phyloP scores from a whole-genome alignment of 2,888 invertebrate species.

The Chymomyza amoena region DNA sequence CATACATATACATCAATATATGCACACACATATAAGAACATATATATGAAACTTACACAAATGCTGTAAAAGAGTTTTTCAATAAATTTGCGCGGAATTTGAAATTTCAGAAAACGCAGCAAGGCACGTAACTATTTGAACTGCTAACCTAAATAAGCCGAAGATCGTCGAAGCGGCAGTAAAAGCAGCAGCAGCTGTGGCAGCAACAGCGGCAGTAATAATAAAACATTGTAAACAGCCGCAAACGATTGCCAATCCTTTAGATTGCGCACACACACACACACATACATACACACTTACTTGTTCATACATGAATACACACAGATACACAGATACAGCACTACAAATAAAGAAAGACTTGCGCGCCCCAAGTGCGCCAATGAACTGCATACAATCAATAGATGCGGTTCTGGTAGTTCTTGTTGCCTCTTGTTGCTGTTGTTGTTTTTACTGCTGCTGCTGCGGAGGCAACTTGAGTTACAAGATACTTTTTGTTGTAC shows the following conservation, averaged over 20 bases:
- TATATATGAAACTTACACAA: neutral
- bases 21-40: neutral
- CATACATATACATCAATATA: constrained; percentile 12
- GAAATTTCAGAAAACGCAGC: constrained; percentile 59
- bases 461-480: constrained; percentile 54
- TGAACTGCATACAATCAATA: constrained; percentile 71
- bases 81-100: constrained; percentile 57
- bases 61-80: constrained; percentile 46
- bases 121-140: constrained; percentile 70
- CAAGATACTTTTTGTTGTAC: constrained; percentile 59
- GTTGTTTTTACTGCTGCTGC: constrained; percentile 9
- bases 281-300: constrained; percentile 2
- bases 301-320: neutral
- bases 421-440: constrained; percentile 9
- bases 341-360: neutral
- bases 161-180: constrained; percentile 11
- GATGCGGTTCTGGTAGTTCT: constrained; percentile 45
- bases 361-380: constrained; percentile 41
- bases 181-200: constrained; percentile 5
- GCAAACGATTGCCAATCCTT: constrained; percentile 37
- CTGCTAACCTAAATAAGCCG: constrained; percentile 67
- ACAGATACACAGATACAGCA: constrained; percentile 4
- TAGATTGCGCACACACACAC: constrained; percentile 1
- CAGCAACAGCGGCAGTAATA: constrained; percentile 29
- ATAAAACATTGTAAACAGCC: constrained; percentile 44